Evolutionary conservation across 1,140 invertebrate genomes (phyloP).

Genomic region (Drosophila neocordata): DNA sequence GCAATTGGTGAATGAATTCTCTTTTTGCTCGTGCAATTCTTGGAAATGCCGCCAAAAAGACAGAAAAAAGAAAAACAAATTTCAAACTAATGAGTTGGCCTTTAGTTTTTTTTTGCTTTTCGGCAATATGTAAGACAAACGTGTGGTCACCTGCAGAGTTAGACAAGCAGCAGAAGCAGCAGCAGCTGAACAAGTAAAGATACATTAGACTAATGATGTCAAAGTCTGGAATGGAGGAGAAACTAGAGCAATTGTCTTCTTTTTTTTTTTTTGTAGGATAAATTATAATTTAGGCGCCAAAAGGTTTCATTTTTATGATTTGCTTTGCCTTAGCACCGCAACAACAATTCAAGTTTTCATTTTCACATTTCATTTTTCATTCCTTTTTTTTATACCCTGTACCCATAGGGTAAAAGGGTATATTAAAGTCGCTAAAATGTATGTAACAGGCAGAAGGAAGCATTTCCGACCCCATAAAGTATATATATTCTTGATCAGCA

Average conservation of each 20-base stretch:
- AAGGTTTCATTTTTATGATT: background rate
- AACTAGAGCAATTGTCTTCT: slow-evolving; percentile 11
- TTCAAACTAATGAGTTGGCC: slow-evolving; percentile 45
- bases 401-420: no score
- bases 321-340: slow-evolving; percentile 12
- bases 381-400: slow-evolving; percentile 5
- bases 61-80: no score
- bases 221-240: slow-evolving; percentile 1
- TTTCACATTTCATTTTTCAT: slow-evolving; percentile 13
- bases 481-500: no score
- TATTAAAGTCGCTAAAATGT: no score
- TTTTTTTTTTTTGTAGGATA: no score
- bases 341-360: slow-evolving; percentile 28
- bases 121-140: slow-evolving; percentile 35
- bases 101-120: background rate
- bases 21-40: slow-evolving; percentile 42
- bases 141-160: slow-evolving; percentile 30
- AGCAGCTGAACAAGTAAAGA: background rate
- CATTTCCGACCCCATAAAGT: no score
- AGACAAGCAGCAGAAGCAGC: no score
- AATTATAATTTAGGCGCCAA: slow-evolving; percentile 1
- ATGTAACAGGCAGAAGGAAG: no score
- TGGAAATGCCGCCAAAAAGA: slow-evolving; percentile 45
- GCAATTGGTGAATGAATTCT: slow-evolving; percentile 67
- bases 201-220: slow-evolving; percentile 19